phyloP scores from a whole-genome alignment of 1,140 invertebrate species.

The Drosophila athabasca region DNA sequence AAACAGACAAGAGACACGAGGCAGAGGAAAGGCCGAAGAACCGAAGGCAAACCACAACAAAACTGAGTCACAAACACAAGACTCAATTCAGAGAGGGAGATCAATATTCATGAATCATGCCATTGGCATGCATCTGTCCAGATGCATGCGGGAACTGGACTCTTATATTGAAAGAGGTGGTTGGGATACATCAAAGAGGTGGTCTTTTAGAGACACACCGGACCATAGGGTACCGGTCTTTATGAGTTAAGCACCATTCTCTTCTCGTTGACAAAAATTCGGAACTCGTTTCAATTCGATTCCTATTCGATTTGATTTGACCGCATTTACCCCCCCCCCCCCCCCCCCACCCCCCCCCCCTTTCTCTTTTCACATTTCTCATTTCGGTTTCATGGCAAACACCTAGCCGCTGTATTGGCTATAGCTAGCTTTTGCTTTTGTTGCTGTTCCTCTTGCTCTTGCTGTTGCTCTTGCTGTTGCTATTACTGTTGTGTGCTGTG shows the following conservation, averaged over 20 bases:
- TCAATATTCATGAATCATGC: constrained; percentile 69
- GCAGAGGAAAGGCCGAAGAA: background rate
- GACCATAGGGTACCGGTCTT: background rate
- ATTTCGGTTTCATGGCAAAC: constrained; percentile 11
- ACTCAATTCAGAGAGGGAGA: constrained; percentile 30
- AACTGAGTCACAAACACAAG: constrained; percentile 43
- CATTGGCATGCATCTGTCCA: constrained; percentile 61
- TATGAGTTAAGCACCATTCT: constrained; percentile 44
- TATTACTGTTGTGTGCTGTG: background rate
- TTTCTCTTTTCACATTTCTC: background rate
- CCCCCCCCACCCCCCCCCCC: background rate
- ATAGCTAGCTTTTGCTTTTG: background rate
- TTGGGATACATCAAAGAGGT: no score
- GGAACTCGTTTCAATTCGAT: constrained; percentile 5
- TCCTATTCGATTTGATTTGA: constrained; percentile 9
- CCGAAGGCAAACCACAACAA: background rate
- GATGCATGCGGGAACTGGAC: constrained; percentile 19
- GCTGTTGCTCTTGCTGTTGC: background rate
- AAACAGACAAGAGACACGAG: background rate
- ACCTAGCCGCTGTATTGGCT: constrained; percentile 13
- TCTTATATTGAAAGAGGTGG: background rate
- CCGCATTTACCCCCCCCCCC: background rate
- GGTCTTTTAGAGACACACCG: no score
- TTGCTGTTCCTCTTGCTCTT: background rate
- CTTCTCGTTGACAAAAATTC: constrained; percentile 29